These are phyloP conservation scores for Haemorhous mexicanus DNA, from an alignment of 2,113 vertebrate species.

Conservation along the genomic window DNA sequence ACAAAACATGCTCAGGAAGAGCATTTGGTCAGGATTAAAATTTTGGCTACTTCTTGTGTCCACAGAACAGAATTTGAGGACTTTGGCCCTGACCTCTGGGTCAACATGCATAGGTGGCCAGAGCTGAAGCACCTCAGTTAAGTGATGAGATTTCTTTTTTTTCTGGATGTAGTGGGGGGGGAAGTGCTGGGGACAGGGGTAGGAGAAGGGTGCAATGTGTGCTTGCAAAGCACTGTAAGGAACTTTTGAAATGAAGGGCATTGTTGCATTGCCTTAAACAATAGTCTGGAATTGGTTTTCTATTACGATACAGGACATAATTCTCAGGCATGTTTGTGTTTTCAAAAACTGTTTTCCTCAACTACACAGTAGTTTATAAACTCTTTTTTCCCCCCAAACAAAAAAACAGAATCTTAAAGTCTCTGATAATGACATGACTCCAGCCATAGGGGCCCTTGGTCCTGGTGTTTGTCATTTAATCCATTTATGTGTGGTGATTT, in stretches of 20 bases:
- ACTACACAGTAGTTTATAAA: neutral
- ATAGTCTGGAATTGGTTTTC: neutral
- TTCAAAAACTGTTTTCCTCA: neutral
- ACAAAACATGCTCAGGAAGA: neutral
- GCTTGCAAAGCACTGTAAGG: neutral
- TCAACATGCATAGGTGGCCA: neutral
- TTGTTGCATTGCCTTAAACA: neutral
- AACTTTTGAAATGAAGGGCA: neutral
- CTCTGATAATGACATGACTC: neutral
- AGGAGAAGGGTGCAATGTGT: neutral
- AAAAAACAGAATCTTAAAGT: neutral
- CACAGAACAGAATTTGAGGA: neutral
- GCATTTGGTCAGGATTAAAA: neutral
- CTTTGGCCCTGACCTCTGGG: neutral
- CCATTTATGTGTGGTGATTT: neutral
- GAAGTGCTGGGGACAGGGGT: neutral
- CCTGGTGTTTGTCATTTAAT: neutral
- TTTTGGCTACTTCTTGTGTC: neutral
- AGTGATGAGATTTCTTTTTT: neutral
- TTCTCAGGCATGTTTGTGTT: neutral
- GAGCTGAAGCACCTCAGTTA: neutral
- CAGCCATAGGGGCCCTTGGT: neutral
- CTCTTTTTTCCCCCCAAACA: neutral
- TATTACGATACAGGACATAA: neutral
- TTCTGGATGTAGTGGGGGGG: neutral